These are phyloP conservation scores for Galbula dea DNA, from an alignment of 2,113 vertebrate species.

Conservation along the genomic window DNA sequence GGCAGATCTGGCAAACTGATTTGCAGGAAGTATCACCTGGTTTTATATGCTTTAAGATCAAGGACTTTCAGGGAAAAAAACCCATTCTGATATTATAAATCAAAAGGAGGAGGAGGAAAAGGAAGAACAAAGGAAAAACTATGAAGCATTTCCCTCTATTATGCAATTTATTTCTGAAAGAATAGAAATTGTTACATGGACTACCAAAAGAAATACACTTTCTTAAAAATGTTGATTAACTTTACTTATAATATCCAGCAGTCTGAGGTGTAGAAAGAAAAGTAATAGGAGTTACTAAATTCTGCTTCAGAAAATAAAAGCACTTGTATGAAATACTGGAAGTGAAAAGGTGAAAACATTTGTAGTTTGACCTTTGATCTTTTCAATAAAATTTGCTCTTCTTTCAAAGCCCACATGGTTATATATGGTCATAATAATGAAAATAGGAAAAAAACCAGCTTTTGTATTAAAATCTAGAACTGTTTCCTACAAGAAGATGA, in stretches of 20 bases:
- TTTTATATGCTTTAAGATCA: not conserved
- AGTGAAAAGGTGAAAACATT: not conserved
- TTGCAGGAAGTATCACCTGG: fast-evolving
- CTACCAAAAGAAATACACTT: not conserved
- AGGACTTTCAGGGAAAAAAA: not conserved
- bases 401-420: not conserved
- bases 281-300: not conserved
- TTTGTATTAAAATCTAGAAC: not conserved
- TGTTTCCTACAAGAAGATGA: not conserved
- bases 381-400: not conserved
- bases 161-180: not conserved
- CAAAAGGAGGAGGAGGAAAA: not conserved
- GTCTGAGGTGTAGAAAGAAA: not conserved
- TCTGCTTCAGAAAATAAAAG: not conserved
- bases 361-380: not conserved
- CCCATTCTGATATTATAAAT: not conserved
- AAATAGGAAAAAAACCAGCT: not conserved
- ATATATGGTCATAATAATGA: not conserved
- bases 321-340: not conserved
- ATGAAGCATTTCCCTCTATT: not conserved
- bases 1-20: not conserved
- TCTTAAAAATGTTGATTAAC: not conserved
- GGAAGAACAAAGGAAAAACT: not conserved
- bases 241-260: not conserved
- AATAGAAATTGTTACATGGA: not conserved